A percentile compares a stretch with the other conserved stretches of the same genome.
phyloP scores from a whole-genome alignment of 1,140 invertebrate species.

The Agrilus planipennis region DNA sequence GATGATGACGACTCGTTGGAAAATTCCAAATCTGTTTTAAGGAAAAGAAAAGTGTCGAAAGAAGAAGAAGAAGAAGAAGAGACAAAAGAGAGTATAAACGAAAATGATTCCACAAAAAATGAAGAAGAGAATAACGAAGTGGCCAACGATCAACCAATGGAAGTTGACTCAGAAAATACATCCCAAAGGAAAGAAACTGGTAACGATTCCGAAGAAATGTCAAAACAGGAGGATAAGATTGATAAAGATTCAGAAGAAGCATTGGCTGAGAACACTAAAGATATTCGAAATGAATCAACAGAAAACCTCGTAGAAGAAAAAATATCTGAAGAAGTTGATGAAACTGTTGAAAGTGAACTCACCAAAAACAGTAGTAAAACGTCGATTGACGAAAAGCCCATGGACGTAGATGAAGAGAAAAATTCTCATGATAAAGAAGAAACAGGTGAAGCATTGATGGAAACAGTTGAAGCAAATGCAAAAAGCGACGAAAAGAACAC shows the following conservation, averaged over 20 bases:
- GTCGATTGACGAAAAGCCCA: neutral
- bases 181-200: neutral
- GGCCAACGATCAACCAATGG: neutral
- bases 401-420: conserved; percentile 2
- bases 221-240: conserved; percentile 6
- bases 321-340: neutral
- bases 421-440: conserved; percentile 2
- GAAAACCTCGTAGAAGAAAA: neutral
- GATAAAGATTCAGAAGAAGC: conserved; percentile 4
- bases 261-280: conserved; percentile 1
- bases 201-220: neutral
- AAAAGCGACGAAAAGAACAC: conserved; percentile 6
- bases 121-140: conserved; percentile 3
- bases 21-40: neutral
- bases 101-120: conserved; percentile 4
- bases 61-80: conserved; percentile 1
- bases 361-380: neutral
- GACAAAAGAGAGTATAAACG: neutral
- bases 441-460: neutral
- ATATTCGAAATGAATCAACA: conserved; percentile 1
- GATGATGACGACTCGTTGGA: conserved; percentile 6
- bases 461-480: conserved; percentile 3
- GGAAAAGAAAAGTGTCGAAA: neutral
- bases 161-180: too few species aligned
- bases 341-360: conserved; percentile 1